Conservation (phyloP, 2,888 invertebrate species). For the Athalia circularis region DNA sequence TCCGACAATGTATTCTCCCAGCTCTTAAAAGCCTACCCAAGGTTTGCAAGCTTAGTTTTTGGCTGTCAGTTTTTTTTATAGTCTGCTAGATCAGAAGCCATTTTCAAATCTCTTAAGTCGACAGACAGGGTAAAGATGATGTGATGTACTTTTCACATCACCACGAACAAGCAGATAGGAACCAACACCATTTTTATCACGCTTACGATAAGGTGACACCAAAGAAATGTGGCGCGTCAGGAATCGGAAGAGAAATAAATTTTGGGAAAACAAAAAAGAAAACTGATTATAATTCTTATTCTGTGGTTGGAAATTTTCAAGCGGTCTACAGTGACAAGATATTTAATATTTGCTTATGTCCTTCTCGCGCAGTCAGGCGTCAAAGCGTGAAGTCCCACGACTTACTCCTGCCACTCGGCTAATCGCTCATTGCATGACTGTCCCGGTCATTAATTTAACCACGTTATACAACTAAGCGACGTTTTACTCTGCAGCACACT, state of each 20-base stretch:
- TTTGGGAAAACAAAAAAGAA: too few relatives aligned
- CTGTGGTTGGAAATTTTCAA: too few relatives aligned
- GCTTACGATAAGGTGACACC: too few relatives aligned
- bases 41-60: not conserved
- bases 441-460: slow-evolving; percentile 1
- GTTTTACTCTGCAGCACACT: not conserved
- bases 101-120: too few relatives aligned
- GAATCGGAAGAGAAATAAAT: too few relatives aligned
- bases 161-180: too few relatives aligned
- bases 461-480: not conserved
- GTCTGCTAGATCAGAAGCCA: too few relatives aligned
- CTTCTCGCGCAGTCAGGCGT: not conserved
- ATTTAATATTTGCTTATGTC: slow-evolving; percentile 1
- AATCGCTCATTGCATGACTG: not conserved
- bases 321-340: not conserved
- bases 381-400: not conserved
- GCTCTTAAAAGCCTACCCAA: not conserved
- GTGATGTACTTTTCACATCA: too few relatives aligned
- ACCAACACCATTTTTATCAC: too few relatives aligned
- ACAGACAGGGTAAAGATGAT: too few relatives aligned
- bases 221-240: too few relatives aligned
- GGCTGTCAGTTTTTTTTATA: not conserved
- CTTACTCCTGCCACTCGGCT: not conserved
- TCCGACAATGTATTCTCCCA: not conserved
- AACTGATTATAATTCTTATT: too few relatives aligned